Evolutionary conservation across 2,888 invertebrate genomes (phyloP), one percentile per base, ranked within the genome.

Genomic region (Acronicta alni): DNA sequence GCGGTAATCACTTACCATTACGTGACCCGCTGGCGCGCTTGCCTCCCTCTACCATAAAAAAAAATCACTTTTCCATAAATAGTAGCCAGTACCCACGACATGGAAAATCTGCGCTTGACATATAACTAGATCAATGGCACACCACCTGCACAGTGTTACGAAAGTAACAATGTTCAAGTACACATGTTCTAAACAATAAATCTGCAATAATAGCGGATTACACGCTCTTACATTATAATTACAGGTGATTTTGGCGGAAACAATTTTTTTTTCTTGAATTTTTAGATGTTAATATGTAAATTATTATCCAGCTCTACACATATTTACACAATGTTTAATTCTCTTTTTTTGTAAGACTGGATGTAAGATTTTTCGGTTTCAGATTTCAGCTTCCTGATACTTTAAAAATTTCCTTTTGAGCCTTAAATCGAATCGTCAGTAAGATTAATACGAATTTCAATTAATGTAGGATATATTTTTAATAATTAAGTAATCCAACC

Each of bases 141-240:
- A 63, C 57, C 47, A 14, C 44, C 16, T 30, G 42, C 38, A 30
- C 17, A 53, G 10, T 23, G 38, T 72, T 64, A 47, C 60, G 59
- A 57, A 72, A 74, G 51, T 8, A 17, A 12, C 53, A 35, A 64
- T 53, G 60, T 62, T 69, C 53, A n/a, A n/a, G 51, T 8, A 17
- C 14, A 55, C 38, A 64, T 53, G 60, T 62, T 69, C 53, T 49
- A 47, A 65, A 65, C 66, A 78, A 75, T 78, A 65, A 75, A 49
- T 63, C 41, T 57, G 44, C 47, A 53, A 20, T 72, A 66, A 61
- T 37, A 9, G 16, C 42, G 14, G 35, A 67, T 72, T 68, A 74
- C 62, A 62, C 43, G 42, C 26, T 51, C 12, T 62, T 70, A 64
- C 49, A 56, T 67, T 35, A 43, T 62, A 75, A 74, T 74, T 74